Conservation (phyloP, 2,888 invertebrate genomes). For the Masnerella sp. region DNA sequence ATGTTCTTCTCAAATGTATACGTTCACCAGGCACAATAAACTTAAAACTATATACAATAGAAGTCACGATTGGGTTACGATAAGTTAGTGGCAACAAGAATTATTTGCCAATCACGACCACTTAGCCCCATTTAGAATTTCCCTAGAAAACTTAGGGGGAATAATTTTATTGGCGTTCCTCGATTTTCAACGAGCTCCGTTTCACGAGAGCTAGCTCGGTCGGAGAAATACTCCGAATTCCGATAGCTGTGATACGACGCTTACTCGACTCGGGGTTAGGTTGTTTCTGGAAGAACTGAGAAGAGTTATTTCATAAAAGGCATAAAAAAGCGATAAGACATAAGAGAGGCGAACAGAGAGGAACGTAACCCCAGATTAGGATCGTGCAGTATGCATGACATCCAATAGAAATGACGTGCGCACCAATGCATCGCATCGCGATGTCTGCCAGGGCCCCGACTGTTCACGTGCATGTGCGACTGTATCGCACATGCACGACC, state of each 20-base stretch:
- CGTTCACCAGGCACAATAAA: too few species aligned
- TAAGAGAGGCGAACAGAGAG: constrained; percentile 50
- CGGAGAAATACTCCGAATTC: constrained; percentile 58
- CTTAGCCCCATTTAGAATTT: too few species aligned
- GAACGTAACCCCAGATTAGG: constrained; percentile 60
- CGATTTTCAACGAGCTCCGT: constrained; percentile 18
- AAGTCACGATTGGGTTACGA: too few species aligned
- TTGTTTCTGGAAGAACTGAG: constrained; percentile 57
- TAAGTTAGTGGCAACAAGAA: too few species aligned
- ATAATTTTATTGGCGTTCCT: constrained; percentile 36
- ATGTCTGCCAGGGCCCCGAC: constrained; percentile 33
- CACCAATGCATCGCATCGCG: constrained; percentile 55
- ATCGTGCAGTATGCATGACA: constrained; percentile 59
- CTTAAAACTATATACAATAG: too few species aligned
- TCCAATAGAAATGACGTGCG: constrained; percentile 58
- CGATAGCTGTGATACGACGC: constrained; percentile 58
- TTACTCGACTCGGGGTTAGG: constrained; percentile 44
- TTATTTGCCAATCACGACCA: too few species aligned
- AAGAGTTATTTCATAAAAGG: constrained; percentile 59
- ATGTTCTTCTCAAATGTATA: too few species aligned
- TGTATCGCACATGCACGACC: constrained; percentile 46
- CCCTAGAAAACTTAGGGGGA: too few species aligned
- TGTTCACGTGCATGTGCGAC: constrained; percentile 34
- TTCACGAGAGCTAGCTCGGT: constrained; percentile 18
- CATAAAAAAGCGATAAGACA: constrained; percentile 53